Evolutionary conservation across 2,888 invertebrate species (phyloP).

Genomic region (Morpho achilles): DNA sequence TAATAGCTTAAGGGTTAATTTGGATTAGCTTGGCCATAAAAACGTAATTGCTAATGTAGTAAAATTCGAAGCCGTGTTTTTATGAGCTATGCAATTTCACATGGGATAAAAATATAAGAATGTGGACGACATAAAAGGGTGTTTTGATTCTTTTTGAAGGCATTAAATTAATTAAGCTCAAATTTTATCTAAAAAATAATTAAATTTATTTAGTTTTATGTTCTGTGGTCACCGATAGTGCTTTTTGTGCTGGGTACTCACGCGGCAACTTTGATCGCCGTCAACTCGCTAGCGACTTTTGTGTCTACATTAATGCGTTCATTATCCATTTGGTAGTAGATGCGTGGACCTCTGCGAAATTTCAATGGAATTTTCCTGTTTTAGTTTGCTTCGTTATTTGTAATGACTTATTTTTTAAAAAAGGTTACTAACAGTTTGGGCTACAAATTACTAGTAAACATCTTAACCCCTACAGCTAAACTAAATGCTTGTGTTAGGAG

Average conservation of each 20-base stretch:
- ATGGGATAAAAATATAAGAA: slow-evolving; percentile 15
- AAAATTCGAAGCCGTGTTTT: slow-evolving; percentile 15
- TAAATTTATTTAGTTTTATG: neutral
- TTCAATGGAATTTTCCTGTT: no score
- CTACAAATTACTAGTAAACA: no score
- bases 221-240: neutral
- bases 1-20: slow-evolving; percentile 19
- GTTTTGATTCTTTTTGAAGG: slow-evolving; percentile 1
- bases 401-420: no score
- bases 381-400: no score
- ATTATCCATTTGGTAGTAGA: no score
- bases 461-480: no score
- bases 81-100: slow-evolving; percentile 19
- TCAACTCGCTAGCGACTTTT: no score
- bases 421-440: no score
- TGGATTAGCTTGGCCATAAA: slow-evolving; percentile 18
- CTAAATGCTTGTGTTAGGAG: no score
- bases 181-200: slow-evolving; percentile 3
- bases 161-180: slow-evolving; percentile 12
- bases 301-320: no score
- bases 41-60: slow-evolving; percentile 19
- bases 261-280: no score
- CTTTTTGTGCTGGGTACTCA: neutral
- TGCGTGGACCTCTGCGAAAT: no score
- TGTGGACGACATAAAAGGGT: slow-evolving; percentile 10